phyloP scores from a whole-genome alignment of 2,797 vertebrate species.

The Okamejei kenojei region DNA sequence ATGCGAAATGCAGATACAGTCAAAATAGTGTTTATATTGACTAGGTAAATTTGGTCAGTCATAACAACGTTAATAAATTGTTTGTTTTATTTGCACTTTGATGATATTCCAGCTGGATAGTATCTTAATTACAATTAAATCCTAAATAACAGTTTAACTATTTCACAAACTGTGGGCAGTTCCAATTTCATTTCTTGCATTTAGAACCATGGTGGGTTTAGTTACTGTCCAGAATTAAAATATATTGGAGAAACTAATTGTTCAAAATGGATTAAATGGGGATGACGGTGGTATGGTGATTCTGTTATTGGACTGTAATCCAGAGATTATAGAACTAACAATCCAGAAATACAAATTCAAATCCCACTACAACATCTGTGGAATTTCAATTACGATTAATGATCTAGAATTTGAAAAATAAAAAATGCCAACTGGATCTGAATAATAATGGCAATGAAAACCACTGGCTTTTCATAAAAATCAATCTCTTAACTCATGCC shows the following conservation, averaged over 20 bases:
- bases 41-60: neutral
- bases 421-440: too few species aligned
- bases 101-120: neutral
- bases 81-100: neutral
- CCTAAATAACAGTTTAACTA: neutral
- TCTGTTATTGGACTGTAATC: too few species aligned
- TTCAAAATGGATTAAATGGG: too few species aligned
- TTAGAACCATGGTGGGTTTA: neutral
- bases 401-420: too few species aligned
- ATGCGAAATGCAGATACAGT: neutral
- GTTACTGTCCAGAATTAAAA: neutral
- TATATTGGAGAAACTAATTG: neutral
- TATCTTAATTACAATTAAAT: neutral
- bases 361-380: too few species aligned
- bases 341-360: too few species aligned
- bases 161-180: neutral
- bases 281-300: too few species aligned
- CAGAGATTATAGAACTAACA: too few species aligned
- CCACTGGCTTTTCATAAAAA: too few species aligned
- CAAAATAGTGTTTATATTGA: neutral
- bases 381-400: too few species aligned
- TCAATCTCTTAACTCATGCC: too few species aligned
- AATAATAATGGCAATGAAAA: too few species aligned
- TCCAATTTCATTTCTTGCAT: neutral
- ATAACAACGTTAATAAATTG: neutral